Base-by-base conservation (phyloP, 2,888 invertebrate species). In the Augochlorella aurata region DNA sequence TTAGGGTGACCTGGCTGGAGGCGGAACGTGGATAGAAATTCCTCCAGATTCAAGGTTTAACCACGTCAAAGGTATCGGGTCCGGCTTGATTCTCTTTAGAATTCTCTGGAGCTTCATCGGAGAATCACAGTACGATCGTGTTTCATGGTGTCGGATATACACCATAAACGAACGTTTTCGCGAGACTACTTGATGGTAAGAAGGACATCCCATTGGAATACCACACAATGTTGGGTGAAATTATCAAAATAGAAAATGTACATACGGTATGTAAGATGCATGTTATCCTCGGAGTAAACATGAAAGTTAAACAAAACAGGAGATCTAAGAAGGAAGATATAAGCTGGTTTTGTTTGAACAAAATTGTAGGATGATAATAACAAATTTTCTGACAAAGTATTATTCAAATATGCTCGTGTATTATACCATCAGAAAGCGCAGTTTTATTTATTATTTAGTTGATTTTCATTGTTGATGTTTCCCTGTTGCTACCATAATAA, bases 51-150 rank as follows among this genome's bases (percentile, higher is more conserved):
- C 66, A 54, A 52, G 67, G 82, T 45, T 83, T 82, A 77, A 82
- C 73, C 82, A 24, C 77, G 77, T 81, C 70, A 82, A 82, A 70
- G 82, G 74, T 77, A 82, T 82, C 73, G 54, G 63, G 52, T 74
- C 67, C 61, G 9, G 70, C 50, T 50, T 65, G 71, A 81, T 82
- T 77, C 74, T 71, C 77, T 77, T 52, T 18, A 70, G 74, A 76
- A 84, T 74, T 79, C 74, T 82, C 77, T 68, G 69, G 50, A 84
- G 83, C 63, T 82, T 85, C 81, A 79, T 78, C 29, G 84, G 74
- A 21, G 81, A 84, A 85, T 84, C 75, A 84, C 70, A 73, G 63
- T 74, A 65, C 74, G 88, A 87, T 85, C 84, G 74, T 81, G 81
- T 88, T 85, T 84, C 78, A 77, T 50, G 63, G 72, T 71, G 76